phyloP scores from a whole-genome alignment of 2,113 vertebrate species.

The Ameiurus melas region DNA sequence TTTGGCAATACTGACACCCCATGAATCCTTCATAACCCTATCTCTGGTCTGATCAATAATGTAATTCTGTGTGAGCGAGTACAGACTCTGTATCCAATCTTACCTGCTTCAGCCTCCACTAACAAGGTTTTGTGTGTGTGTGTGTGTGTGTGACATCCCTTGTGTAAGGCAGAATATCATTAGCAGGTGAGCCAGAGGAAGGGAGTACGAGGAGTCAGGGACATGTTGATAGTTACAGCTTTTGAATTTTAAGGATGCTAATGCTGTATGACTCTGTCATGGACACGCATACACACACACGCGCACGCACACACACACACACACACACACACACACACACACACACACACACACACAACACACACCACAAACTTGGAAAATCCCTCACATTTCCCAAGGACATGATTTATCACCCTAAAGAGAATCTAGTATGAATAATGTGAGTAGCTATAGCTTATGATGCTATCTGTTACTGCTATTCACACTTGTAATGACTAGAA shows the following conservation, averaged over 20 bases:
- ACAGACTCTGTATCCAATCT: slow-evolving; percentile 43
- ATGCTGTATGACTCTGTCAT: not conserved
- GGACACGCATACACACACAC: not conserved
- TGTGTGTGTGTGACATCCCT: not conserved
- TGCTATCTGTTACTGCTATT: not conserved
- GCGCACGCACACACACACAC: not conserved
- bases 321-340: too few species aligned
- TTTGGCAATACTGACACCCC: slow-evolving; percentile 32
- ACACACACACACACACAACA: too few species aligned
- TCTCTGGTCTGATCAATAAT: slow-evolving; percentile 47
- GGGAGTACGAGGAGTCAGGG: not conserved
- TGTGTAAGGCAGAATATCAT: slow-evolving; percentile 24
- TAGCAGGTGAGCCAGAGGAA: slow-evolving; percentile 20
- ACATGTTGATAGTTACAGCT: slow-evolving; percentile 17
- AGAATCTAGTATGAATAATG: not conserved
- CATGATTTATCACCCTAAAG: not conserved
- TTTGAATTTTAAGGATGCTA: slow-evolving; percentile 20
- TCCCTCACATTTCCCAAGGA: not conserved
- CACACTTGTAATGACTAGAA: not conserved
- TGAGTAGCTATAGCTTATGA: not conserved
- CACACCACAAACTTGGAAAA: not conserved
- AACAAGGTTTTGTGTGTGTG: slow-evolving; percentile 19
- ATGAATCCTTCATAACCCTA: slow-evolving; percentile 41
- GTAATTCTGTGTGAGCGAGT: slow-evolving; percentile 32
- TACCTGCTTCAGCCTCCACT: slow-evolving; percentile 25